Evolutionary conservation across 2,113 vertebrate species (phyloP).

Genomic region (Dicaeum eximium): DNA sequence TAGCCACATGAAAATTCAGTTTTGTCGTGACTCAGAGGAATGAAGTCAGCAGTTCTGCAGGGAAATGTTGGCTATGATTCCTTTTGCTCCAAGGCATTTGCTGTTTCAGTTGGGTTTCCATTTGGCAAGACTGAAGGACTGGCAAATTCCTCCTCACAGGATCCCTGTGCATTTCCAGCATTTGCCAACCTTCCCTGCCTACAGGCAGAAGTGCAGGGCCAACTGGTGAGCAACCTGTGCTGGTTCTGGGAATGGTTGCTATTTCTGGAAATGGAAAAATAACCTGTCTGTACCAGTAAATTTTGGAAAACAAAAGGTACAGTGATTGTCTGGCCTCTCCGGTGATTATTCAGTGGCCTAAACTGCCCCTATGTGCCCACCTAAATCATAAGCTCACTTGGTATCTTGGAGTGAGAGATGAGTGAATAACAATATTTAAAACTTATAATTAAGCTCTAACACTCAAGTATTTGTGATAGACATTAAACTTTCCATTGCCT

Average conservation of each 20-base stretch:
- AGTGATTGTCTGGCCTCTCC: background rate
- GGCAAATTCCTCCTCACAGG: background rate
- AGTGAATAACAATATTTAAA: background rate
- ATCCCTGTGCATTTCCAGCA: background rate
- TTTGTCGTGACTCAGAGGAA: background rate
- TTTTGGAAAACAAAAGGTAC: rapidly evolving
- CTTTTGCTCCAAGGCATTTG: background rate
- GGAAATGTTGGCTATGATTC: background rate
- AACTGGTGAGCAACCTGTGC: background rate
- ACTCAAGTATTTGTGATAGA: background rate
- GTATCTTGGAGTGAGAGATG: background rate
- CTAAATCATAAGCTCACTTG: background rate
- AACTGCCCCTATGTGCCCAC: rapidly evolving
- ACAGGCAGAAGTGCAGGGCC: background rate
- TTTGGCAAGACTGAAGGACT: background rate
- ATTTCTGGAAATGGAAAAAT: background rate
- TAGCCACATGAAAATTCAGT: background rate
- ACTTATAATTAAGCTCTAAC: background rate
- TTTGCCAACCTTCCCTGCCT: background rate
- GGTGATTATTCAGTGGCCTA: background rate
- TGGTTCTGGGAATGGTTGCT: background rate
- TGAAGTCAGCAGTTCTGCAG: background rate
- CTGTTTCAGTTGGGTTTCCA: background rate
- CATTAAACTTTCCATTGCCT: background rate
- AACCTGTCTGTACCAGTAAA: background rate